These are phyloP conservation scores for Paratilapia polleni DNA, from an alignment of 2,113 vertebrate genomes.

Conservation along the genomic window DNA sequence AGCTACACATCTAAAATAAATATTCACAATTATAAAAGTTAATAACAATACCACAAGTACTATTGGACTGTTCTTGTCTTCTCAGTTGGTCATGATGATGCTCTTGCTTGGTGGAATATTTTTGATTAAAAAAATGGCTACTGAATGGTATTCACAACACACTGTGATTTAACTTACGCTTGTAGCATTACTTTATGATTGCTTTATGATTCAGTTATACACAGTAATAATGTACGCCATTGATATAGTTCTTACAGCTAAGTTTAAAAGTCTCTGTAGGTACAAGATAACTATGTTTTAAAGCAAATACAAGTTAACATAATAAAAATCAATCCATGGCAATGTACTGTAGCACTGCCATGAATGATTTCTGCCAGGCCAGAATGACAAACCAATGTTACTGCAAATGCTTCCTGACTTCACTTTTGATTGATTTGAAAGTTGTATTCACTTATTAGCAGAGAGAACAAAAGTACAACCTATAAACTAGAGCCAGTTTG, in stretches of 20 bases:
- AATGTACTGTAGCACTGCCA: neutral
- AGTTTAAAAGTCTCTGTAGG: neutral
- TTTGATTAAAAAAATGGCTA: neutral
- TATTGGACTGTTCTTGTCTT: neutral
- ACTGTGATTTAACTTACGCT: neutral
- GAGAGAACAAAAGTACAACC: neutral
- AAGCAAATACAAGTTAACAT: neutral
- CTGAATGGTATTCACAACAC: neutral
- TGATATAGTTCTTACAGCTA: neutral
- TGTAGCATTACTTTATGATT: no score
- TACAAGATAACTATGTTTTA: neutral
- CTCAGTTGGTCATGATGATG: neutral
- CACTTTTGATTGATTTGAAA: neutral
- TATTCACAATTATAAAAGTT: neutral
- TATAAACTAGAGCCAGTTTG: neutral
- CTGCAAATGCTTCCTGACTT: neutral
- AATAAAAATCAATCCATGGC: neutral
- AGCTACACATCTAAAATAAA: neutral
- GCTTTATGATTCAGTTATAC: neutral
- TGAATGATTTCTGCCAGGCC: neutral
- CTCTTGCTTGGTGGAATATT: neutral
- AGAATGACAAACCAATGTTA: neutral
- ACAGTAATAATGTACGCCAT: neutral
- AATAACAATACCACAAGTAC: neutral
- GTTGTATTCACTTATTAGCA: neutral